phyloP scores from a whole-genome alignment of 2,888 invertebrate genomes.

The Ophioninae sp. region DNA sequence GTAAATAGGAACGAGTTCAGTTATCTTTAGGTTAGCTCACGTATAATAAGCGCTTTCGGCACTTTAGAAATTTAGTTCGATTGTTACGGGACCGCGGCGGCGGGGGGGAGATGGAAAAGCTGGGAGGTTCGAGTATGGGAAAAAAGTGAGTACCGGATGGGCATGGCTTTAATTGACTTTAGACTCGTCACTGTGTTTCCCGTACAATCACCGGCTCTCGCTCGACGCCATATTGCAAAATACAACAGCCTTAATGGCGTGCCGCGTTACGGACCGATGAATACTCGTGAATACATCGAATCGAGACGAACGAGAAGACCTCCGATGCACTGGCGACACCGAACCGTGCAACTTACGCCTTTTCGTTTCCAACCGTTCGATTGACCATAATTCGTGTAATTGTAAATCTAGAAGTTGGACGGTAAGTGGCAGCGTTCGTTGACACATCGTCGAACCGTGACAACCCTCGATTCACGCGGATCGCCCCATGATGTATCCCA shows the following conservation, averaged over 20 bases:
- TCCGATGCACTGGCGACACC: background rate
- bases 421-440: constrained; percentile 40
- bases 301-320: constrained; percentile 7
- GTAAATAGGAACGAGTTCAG: background rate
- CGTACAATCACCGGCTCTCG: constrained; percentile 13
- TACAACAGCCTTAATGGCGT: constrained; percentile 52
- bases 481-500: constrained; percentile 12
- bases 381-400: constrained; percentile 8
- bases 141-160: constrained; percentile 76
- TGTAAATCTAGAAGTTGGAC: constrained; percentile 8
- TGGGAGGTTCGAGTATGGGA: background rate
- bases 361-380: constrained; percentile 2
- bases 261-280: constrained; percentile 66
- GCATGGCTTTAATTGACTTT: constrained; percentile 69
- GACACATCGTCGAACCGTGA: constrained; percentile 58
- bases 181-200: constrained; percentile 30
- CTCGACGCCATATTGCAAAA: constrained; percentile 58
- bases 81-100: background rate
- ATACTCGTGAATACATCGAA: constrained; percentile 45
- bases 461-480: constrained; percentile 41
- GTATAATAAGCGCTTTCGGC: background rate
- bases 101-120: background rate
- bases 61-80: background rate
- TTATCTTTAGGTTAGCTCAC: background rate
- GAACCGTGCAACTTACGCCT: constrained; percentile 10